phyloP scores from a whole-genome alignment of 2,888 invertebrate genomes.

The Platypus cylindrus region DNA sequence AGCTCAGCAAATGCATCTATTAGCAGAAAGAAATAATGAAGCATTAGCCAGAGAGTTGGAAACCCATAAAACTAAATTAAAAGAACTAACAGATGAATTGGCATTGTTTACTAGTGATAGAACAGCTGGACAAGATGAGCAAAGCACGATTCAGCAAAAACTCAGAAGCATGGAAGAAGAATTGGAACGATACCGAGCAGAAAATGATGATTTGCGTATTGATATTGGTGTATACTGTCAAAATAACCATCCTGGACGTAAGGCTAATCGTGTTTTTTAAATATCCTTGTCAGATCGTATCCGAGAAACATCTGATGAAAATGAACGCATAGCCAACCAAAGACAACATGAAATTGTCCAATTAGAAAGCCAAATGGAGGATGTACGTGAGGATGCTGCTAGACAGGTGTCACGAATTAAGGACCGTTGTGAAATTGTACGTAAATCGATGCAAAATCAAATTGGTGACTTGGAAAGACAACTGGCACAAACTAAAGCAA shows the following conservation, averaged over 20 bases:
- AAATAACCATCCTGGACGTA: background rate
- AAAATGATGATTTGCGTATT: slow-evolving; percentile 25
- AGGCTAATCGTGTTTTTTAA: no score
- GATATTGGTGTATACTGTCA: slow-evolving; percentile 25
- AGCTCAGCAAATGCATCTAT: slow-evolving; percentile 51
- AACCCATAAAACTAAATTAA: slow-evolving; percentile 39
- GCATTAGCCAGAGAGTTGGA: slow-evolving; percentile 52
- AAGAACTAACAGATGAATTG: slow-evolving; percentile 36
- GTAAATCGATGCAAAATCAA: slow-evolving; percentile 47
- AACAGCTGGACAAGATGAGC: slow-evolving; percentile 24
- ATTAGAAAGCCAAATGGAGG: slow-evolving; percentile 50
- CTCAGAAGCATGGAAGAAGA: slow-evolving; percentile 28
- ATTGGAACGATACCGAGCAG: slow-evolving; percentile 7
- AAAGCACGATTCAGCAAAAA: slow-evolving; percentile 30
- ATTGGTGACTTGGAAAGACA: slow-evolving; percentile 55
- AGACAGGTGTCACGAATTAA: slow-evolving; percentile 51
- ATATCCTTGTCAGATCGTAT: background rate
- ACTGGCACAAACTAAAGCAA: slow-evolving; percentile 49
- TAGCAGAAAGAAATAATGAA: slow-evolving; percentile 54
- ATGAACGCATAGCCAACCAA: slow-evolving; percentile 50
- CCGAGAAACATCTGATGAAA: slow-evolving; percentile 32
- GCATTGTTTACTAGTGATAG: slow-evolving; percentile 38
- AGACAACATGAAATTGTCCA: slow-evolving; percentile 56
- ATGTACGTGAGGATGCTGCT: slow-evolving; percentile 54
- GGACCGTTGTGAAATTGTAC: slow-evolving; percentile 51